Evolutionary conservation across 1,140 invertebrate genomes (phyloP).

Genomic region (Trachelipus rathkii): DNA sequence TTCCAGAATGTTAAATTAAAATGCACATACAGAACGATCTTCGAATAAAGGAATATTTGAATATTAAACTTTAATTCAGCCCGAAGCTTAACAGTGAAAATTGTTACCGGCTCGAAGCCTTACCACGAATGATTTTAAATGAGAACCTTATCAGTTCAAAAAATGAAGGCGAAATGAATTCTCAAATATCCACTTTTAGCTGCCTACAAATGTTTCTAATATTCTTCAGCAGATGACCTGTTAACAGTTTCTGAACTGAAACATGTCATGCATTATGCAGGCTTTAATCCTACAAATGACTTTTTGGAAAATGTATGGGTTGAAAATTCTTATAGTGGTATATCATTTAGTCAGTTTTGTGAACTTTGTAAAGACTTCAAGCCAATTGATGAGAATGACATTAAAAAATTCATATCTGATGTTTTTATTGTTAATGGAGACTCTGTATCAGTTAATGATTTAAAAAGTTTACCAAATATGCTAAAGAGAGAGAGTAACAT

Average conservation of each 20-base stretch:
- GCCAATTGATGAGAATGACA: slow-evolving; percentile 26
- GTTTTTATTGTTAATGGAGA: slow-evolving; percentile 37
- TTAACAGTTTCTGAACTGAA: slow-evolving; percentile 30
- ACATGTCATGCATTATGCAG: slow-evolving; percentile 40
- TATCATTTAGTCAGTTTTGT: slow-evolving; percentile 35
- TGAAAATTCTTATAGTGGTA: slow-evolving; percentile 24
- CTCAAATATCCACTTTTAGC: too few relatives aligned
- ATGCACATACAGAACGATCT: too few relatives aligned
- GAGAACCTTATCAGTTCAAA: too few relatives aligned
- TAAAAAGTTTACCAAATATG: slow-evolving; percentile 22
- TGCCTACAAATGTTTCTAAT: slow-evolving; percentile 38
- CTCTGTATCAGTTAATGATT: slow-evolving; percentile 34
- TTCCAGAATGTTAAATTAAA: too few relatives aligned
- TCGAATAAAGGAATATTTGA: too few relatives aligned
- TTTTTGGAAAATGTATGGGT: slow-evolving; percentile 33
- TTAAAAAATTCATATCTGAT: slow-evolving; percentile 32
- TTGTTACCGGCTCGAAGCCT: too few relatives aligned
- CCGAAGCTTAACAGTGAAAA: too few relatives aligned
- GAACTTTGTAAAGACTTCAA: slow-evolving; percentile 29
- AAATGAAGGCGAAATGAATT: too few relatives aligned
- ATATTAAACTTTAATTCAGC: too few relatives aligned
- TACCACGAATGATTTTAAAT: too few relatives aligned
- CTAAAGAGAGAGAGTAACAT: slow-evolving; percentile 20
- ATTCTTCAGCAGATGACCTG: slow-evolving; percentile 37
- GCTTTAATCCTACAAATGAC: slow-evolving; percentile 33